Conservation (phyloP, 2,113 vertebrate genomes). For the Vombatus ursinus region DNA sequence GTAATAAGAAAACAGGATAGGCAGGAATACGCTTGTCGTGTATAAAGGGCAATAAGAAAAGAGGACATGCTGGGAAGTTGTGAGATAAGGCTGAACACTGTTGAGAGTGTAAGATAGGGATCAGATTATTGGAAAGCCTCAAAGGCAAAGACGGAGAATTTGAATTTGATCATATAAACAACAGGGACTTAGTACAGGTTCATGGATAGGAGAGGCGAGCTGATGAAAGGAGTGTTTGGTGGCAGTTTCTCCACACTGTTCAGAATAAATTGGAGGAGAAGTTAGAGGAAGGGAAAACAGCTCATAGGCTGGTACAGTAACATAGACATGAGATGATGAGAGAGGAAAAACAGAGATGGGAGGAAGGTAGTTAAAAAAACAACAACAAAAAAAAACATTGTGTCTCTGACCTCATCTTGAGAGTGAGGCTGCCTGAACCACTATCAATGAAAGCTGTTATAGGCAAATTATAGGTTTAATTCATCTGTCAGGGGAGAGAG, state of each 20-base stretch:
- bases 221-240: neutral
- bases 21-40: neutral
- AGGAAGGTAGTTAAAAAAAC: neutral
- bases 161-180: neutral
- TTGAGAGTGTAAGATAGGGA: neutral
- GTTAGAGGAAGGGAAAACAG: neutral
- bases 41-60: neutral
- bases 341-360: neutral
- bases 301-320: neutral
- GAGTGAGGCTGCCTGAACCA: neutral
- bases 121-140: neutral
- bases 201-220: neutral
- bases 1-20: neutral
- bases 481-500: neutral
- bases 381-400: neutral
- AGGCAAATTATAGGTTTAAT: neutral
- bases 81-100: neutral
- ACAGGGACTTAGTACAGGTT: neutral
- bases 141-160: neutral
- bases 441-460: neutral
- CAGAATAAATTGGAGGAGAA: neutral
- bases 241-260: neutral
- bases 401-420: neutral
- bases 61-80: neutral
- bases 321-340: neutral